Evolutionary conservation across 2,113 vertebrate genomes (phyloP).

Genomic region (Ophiodon elongatus): DNA sequence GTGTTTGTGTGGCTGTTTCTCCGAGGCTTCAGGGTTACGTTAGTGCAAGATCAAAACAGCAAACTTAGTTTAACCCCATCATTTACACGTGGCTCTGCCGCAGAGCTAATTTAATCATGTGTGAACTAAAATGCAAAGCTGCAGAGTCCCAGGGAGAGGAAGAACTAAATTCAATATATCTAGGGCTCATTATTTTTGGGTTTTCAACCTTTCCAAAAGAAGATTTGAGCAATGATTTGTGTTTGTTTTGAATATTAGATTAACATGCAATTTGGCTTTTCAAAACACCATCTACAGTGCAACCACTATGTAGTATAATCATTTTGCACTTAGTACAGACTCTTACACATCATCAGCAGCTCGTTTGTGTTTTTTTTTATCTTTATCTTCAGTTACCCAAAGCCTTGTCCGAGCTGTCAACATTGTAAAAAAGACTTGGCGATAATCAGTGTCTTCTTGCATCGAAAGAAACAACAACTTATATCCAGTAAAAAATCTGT

Average conservation of each 20-base stretch:
- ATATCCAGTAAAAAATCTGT: background rate
- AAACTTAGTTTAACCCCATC: conserved; percentile 35
- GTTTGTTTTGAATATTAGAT: background rate
- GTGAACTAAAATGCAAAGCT: conserved; percentile 17
- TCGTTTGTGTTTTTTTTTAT: background rate
- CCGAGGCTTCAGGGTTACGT: conserved; percentile 40
- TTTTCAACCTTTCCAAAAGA: background rate
- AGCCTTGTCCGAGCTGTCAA: background rate
- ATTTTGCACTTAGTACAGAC: background rate
- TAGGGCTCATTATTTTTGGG: background rate
- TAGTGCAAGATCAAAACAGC: conserved; percentile 54
- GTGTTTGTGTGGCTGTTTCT: conserved; percentile 14
- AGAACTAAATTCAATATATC: background rate
- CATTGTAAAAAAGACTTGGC: background rate
- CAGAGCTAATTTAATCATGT: conserved; percentile 47
- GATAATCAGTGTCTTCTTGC: background rate
- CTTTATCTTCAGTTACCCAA: background rate
- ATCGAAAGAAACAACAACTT: background rate
- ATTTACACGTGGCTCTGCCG: conserved; percentile 22
- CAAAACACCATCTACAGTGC: background rate
- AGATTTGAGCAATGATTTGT: background rate
- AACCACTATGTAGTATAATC: background rate
- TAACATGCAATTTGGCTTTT: background rate
- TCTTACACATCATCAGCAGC: background rate
- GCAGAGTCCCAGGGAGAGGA: background rate